Conservation (phyloP, 2,888 invertebrate genomes). For the Hybos culiciformis region DNA sequence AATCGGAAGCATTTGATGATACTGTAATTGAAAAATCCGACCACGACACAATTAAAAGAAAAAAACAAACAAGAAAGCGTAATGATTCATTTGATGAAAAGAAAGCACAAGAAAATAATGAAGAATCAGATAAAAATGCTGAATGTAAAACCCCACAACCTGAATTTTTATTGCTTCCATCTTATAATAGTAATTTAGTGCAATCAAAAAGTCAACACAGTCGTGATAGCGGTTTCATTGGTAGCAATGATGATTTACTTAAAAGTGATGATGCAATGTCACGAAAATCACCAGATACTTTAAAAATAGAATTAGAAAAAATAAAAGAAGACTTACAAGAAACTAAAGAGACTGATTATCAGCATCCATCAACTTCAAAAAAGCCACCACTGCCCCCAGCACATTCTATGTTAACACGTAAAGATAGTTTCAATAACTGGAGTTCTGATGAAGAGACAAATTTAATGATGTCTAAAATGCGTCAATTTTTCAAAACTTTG, state of each 20-base stretch:
- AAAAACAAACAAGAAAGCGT: slow-evolving; percentile 63
- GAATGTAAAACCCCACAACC: slow-evolving; percentile 44
- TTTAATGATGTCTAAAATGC: slow-evolving; percentile 89
- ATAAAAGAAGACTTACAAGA: slow-evolving; percentile 42
- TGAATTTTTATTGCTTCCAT: neutral
- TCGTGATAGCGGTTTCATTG: slow-evolving; percentile 77
- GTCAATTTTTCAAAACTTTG: slow-evolving; percentile 83
- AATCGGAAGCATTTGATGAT: slow-evolving; percentile 58
- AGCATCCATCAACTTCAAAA: neutral
- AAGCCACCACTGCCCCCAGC: neutral
- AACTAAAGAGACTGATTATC: slow-evolving; percentile 7
- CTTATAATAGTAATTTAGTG: slow-evolving; percentile 40
- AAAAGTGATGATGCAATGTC: slow-evolving; percentile 38
- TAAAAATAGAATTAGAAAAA: slow-evolving; percentile 41
- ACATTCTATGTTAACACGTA: slow-evolving; percentile 46
- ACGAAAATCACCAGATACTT: slow-evolving; percentile 12
- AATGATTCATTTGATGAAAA: slow-evolving; percentile 39
- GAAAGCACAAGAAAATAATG: slow-evolving; percentile 39
- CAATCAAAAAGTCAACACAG: slow-evolving; percentile 66
- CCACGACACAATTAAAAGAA: slow-evolving; percentile 68
- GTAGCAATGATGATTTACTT: slow-evolving; percentile 73
- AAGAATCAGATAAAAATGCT: slow-evolving; percentile 47
- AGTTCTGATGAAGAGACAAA: slow-evolving; percentile 89
- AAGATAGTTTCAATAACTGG: slow-evolving; percentile 89
- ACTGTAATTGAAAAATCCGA: slow-evolving; percentile 54